Evolutionary conservation across 2,113 vertebrate species (phyloP).

Genomic region (Cephalopterus ornatus): DNA sequence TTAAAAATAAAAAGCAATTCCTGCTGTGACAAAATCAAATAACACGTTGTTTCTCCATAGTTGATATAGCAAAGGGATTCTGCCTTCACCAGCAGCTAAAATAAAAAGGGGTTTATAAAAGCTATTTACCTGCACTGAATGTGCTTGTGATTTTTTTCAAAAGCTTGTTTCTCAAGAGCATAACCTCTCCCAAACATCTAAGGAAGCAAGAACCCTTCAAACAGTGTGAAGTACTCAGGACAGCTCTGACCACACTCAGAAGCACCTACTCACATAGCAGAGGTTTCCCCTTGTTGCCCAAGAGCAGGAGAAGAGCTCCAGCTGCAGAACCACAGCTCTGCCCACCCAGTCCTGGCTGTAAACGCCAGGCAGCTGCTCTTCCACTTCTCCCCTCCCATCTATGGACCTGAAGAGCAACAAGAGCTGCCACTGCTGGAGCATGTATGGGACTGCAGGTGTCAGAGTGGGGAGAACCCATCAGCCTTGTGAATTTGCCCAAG

Average conservation of each 20-base stretch:
- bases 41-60: background rate
- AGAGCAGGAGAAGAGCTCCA: background rate
- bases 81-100: background rate
- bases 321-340: background rate
- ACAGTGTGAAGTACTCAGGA: background rate
- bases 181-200: background rate
- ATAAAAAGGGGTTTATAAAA: background rate
- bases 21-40: background rate
- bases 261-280: background rate
- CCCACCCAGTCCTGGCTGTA: fast-evolving
- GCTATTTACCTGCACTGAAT: background rate
- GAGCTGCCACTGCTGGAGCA: background rate
- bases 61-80: background rate
- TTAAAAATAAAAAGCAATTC: constrained; percentile 45
- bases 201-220: background rate
- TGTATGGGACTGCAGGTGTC: background rate
- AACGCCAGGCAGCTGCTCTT: background rate
- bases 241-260: background rate
- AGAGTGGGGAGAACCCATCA: background rate
- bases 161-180: background rate
- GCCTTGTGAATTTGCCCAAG: background rate
- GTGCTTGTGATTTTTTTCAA: background rate
- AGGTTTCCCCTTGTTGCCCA: background rate
- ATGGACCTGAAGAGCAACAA: background rate
- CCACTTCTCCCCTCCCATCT: background rate